Base-by-base conservation (phyloP, 2,888 invertebrate species). In the Xanthorhoe spadicearia region DNA sequence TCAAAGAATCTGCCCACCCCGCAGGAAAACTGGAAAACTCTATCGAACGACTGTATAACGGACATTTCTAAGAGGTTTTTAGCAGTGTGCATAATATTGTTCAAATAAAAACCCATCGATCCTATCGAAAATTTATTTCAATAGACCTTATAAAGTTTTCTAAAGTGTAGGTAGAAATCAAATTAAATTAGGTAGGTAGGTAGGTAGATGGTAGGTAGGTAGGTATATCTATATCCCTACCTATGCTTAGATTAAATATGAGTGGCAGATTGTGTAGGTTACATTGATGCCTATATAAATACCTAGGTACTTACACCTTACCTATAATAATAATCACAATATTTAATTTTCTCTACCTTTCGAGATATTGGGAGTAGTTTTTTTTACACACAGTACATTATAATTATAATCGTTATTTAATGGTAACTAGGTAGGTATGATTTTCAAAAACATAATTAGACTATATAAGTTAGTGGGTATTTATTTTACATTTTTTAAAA, bases 401-500 rank as follows among this genome's bases (percentile, higher is more conserved):
- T 4, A 3, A 23, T 23, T 35, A 35, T 7, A n/a, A n/a, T n/a
- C n/a, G 54, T 43, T 19, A 23, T 18, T 19, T 13, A 49, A 15
- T 48, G 57, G 57, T 57, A 57, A 57, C 57, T 56, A 56, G 57
- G 57, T 57, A 57, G 49, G 48, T 56, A 56, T 4, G 18, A 23
- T 23, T 50, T 13, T 6, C 13, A 13, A 23, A 50, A 19, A 15
- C 15, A 46, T 4, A 15, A 5, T 1, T 23, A 23, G 23, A 4
- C 4, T 23, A 23, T 4, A 1, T 23, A 23, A 23, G 23, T 23
- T 23, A 23, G 23, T 23, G 23, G 23, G 23, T 50, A 13, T 50
- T 51, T 18, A 17, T 18, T 49, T 10, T n/a, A 18, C 28, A 46
- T 13, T 43, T 64, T 43, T 66, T 79, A 85, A 76, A 80, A 82